Conservation (phyloP, 1,140 invertebrate genomes). For the Drosophila bocki region DNA sequence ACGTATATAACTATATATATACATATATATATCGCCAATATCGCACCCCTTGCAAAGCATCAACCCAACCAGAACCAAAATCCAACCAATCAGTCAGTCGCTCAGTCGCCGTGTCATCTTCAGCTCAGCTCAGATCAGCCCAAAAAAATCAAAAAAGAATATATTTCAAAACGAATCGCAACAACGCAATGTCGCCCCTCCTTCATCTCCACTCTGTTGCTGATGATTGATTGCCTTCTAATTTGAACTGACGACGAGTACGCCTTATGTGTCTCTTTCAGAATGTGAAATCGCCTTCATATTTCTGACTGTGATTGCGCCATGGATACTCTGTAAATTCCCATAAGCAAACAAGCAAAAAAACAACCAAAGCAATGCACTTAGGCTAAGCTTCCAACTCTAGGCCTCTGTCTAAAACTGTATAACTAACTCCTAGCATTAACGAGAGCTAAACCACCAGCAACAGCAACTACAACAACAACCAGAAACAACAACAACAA, state of each 20-base stretch:
- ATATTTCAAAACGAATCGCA: conserved; percentile 27
- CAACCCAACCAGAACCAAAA: conserved; percentile 59
- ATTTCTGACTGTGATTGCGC: conserved; percentile 85
- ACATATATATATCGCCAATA: conserved; percentile 37
- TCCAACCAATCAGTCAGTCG: conserved; percentile 53
- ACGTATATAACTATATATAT: conserved; percentile 33
- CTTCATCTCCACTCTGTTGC: conserved; percentile 68
- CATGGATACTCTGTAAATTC: conserved; percentile 84
- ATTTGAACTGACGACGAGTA: conserved; percentile 83
- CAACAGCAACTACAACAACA: conserved; percentile 45
- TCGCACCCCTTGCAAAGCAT: conserved; percentile 62
- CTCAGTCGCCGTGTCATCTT: conserved; percentile 45
- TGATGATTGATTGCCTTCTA: conserved; percentile 75
- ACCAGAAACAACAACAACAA: conserved; percentile 45
- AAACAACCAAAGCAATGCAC: conserved; percentile 60
- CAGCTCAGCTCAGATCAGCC: conserved; percentile 48
- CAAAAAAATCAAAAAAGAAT: conserved; percentile 15
- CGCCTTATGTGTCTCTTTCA: conserved; percentile 85
- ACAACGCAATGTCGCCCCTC: conserved; percentile 46
- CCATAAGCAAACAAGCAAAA: conserved; percentile 49
- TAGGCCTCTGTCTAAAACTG: conserved; percentile 54
- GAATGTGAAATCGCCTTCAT: conserved; percentile 84
- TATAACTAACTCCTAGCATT: conserved; percentile 52
- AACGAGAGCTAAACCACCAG: conserved; percentile 68
- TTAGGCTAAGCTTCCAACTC: conserved; percentile 72